These are phyloP conservation scores for Copsychus sechellarum DNA, from an alignment of 2,113 vertebrate species.

Conservation along the genomic window DNA sequence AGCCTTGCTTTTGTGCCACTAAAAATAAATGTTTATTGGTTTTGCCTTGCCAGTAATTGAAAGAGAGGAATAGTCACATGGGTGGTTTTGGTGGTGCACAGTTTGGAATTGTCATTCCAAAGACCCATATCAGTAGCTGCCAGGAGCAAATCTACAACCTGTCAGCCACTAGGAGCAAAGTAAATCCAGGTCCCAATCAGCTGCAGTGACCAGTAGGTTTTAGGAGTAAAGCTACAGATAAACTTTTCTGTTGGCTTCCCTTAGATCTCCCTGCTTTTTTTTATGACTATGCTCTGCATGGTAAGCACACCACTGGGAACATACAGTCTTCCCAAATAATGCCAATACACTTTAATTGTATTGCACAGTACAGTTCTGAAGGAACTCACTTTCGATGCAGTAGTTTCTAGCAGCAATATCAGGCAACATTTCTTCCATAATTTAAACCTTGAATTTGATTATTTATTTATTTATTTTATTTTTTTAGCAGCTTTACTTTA, in stretches of 20 bases:
- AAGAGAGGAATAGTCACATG: neutral
- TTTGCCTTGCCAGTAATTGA: slow-evolving; percentile 6
- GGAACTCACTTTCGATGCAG: neutral
- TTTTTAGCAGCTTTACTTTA: neutral
- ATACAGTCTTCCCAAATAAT: neutral
- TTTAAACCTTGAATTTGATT: neutral
- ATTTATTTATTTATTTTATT: neutral
- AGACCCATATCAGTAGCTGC: neutral
- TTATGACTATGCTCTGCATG: neutral
- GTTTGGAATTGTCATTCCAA: neutral
- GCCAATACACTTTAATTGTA: neutral
- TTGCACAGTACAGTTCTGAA: neutral
- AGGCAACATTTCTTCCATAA: neutral
- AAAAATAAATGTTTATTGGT: neutral
- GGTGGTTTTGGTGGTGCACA: neutral
- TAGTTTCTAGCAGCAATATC: neutral
- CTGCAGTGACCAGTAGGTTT: neutral
- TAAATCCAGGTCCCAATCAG: neutral
- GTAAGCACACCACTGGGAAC: neutral
- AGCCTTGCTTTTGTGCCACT: neutral
- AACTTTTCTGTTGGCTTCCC: neutral
- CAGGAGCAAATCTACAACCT: neutral
- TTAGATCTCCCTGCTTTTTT: neutral
- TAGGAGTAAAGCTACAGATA: neutral
- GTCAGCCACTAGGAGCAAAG: neutral